Conservation (phyloP, 2,113 vertebrate genomes). For the Bothrops jararaca region DNA sequence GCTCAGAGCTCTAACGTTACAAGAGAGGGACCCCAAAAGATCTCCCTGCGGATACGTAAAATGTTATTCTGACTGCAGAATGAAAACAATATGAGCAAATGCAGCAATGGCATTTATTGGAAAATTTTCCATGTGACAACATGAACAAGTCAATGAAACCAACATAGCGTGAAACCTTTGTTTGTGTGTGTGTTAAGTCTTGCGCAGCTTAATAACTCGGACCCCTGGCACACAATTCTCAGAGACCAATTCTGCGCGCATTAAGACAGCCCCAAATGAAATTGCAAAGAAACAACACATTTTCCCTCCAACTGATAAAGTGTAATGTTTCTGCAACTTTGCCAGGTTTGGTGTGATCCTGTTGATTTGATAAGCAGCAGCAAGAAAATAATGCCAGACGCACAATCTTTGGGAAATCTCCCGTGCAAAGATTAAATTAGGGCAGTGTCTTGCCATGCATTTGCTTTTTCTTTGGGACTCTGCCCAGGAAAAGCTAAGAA, state of each 20-base stretch:
- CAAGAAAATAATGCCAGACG: not conserved
- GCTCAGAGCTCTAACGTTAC: not conserved
- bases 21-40: not conserved
- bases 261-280: conserved; percentile 44
- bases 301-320: conserved; percentile 37
- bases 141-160: conserved; percentile 52
- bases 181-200: conserved; percentile 35
- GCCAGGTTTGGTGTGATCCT: conserved; percentile 23
- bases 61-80: not conserved
- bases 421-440: not conserved
- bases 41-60: not conserved
- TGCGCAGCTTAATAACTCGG: conserved; percentile 42
- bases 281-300: not conserved
- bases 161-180: conserved; percentile 52
- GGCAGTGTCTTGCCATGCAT: not conserved
- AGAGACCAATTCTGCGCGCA: conserved; percentile 33
- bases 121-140: conserved; percentile 64
- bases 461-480: conserved; percentile 2
- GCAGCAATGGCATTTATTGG: conserved; percentile 73
- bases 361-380: not conserved
- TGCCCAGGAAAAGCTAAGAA: conserved; percentile 42
- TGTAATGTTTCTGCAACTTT: not conserved
- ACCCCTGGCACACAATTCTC: conserved; percentile 47
- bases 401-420: not conserved
- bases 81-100: conserved; percentile 47